These are phyloP conservation scores for Montipora efflorescens DNA, from an alignment of 64 coral and sea anemone species.

Conservation along the genomic window DNA sequence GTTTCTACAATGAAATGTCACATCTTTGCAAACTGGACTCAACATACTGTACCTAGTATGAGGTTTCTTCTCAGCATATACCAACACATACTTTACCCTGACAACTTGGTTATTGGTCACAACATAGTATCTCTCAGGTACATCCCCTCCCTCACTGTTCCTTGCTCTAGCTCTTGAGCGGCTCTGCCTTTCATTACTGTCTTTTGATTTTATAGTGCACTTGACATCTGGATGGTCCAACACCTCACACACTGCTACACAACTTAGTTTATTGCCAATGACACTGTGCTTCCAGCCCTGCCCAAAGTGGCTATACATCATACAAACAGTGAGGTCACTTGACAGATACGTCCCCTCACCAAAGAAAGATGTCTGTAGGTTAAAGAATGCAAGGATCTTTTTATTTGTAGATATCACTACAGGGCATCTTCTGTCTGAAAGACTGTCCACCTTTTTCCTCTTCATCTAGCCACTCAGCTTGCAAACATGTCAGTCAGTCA, in stretches of 20 bases:
- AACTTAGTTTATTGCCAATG: conserved; percentile 82
- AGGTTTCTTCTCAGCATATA: conserved; percentile 84
- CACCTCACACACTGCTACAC: conserved; percentile 94
- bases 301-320: conserved; percentile 87
- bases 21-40: neutral
- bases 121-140: conserved; percentile 96
- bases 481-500: too few species aligned
- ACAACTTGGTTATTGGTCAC: conserved; percentile 95
- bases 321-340: conserved; percentile 92
- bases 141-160: conserved; percentile 96
- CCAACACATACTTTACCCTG: conserved; percentile 92
- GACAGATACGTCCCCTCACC: conserved; percentile 97
- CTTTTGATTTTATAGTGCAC: conserved; percentile 74
- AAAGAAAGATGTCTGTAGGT: conserved; percentile 93
- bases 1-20: neutral
- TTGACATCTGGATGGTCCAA: conserved; percentile 98
- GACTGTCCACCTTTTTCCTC: too few species aligned
- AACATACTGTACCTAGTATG: neutral
- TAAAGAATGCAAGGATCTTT: neutral
- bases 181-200: conserved; percentile 32
- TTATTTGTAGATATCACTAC: too few species aligned
- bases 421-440: too few species aligned
- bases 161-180: conserved; percentile 78
- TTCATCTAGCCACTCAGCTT: neutral
- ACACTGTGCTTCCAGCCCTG: conserved; percentile 77